Evolutionary conservation across 2,888 invertebrate species (phyloP).

Genomic region (Tethea ocularis): DNA sequence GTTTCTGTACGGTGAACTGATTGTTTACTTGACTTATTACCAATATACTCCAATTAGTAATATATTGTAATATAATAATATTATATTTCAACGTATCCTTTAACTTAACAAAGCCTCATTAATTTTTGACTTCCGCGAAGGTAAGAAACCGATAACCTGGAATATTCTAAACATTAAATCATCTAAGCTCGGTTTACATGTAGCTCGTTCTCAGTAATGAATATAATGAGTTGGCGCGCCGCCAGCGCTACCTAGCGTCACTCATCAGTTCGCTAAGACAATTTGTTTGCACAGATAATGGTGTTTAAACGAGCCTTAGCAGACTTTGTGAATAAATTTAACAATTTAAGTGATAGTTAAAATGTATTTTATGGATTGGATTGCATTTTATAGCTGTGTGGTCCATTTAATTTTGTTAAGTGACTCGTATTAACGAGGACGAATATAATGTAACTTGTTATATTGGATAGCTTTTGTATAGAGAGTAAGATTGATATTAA

Average conservation of each 20-base stretch:
- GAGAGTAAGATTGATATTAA: too few species aligned
- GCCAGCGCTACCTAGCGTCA: conserved; percentile 23
- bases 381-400: conserved; percentile 6
- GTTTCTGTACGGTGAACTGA: background rate
- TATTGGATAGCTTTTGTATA: background rate
- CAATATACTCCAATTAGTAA: too few species aligned
- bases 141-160: background rate
- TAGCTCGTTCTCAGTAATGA: conserved; percentile 20
- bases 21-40: background rate
- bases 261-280: background rate
- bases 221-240: conserved; percentile 30
- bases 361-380: background rate
- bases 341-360: background rate
- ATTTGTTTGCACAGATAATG: background rate
- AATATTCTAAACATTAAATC: conserved; percentile 15
- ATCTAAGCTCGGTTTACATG: background rate
- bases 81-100: background rate
- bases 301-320: background rate
- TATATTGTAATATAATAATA: background rate
- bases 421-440: background rate
- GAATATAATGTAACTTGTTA: background rate
- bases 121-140: background rate
- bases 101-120: background rate
- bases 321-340: conserved; percentile 2
- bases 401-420: conserved; percentile 1